Base-by-base conservation (phyloP, 1,140 invertebrate species). In the Drosophila setifemur region DNA sequence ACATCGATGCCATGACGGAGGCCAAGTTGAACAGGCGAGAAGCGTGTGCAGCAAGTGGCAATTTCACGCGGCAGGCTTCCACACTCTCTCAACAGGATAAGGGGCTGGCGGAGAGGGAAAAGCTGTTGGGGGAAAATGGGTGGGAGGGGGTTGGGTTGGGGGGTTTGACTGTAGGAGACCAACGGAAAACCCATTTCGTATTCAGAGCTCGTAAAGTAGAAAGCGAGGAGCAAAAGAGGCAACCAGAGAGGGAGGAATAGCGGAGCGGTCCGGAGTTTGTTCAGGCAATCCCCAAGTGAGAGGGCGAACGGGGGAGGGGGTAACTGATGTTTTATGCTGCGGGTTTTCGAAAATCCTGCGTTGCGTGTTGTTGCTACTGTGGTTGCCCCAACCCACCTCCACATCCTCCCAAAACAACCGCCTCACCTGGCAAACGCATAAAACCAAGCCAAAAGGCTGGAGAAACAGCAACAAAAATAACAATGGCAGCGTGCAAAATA, bases 1-100 rank as follows among this genome's bases (percentile, higher is more conserved):
- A 74, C 74, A 58, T 50, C 81, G 66, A 73, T 61, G 75, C 82
- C 58, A 74, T 68, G 68, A 81, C 82, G 72, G 82, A 87, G 82
- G 81, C 81, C 81, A 86, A 86, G 82, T 82, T 68, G 82, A 86
- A 87, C 81, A 86, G 81, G 81, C 81, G 81, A 87, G 53, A 66
- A 86, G 81, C 82, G 68, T 61, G 82, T 76, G 39, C 45, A 86
- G 81, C 81, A 86, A 86, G 81, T 86, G 81, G 81, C 82, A 87
- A 86, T 86, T 86, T 87, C 68, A 87, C 82, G 81, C 81, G 81
- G 50, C 71, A 68, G 61, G 47, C 81, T 54, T 53, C 31, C 47
- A 37, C 49, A 53, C 33, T 21, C 40, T 14, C 31, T 45, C 25
- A 16, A 18, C 1, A 37, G 29, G 16, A n/a, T 23, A 4, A 21